Evolutionary conservation across 2,797 vertebrate genomes (phyloP).

Genomic region (Falco columbarius): DNA sequence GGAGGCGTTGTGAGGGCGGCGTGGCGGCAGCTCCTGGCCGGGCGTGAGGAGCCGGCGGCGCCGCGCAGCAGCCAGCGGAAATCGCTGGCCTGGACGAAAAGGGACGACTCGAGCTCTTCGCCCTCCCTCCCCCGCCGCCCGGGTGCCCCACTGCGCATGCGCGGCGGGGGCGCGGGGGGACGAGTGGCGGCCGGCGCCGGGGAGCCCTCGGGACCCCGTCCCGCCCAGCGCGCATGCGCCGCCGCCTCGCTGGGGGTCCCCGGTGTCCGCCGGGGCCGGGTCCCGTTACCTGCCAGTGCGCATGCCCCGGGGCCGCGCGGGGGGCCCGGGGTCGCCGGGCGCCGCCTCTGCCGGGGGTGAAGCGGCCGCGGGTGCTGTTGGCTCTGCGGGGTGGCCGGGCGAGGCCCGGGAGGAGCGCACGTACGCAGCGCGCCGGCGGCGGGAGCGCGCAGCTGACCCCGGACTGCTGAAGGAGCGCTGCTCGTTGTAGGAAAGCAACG

Average conservation of each 20-base stretch:
- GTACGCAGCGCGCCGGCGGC: not conserved
- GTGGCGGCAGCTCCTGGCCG: not conserved
- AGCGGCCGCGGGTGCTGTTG: not conserved
- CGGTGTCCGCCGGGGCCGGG: not conserved
- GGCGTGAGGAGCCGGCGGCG: not conserved
- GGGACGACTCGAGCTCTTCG: not conserved
- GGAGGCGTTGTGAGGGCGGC: not conserved
- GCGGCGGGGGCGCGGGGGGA: not conserved
- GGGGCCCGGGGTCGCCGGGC: not conserved
- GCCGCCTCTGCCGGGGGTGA: not conserved
- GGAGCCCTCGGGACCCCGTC: not conserved
- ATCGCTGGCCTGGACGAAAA: not conserved
- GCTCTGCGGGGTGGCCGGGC: not conserved
- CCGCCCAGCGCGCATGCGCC: slow-evolving; percentile 43
- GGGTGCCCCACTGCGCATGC: slow-evolving; percentile 57
- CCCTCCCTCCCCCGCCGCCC: not conserved
- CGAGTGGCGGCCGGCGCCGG: not conserved
- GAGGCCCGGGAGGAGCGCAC: not conserved
- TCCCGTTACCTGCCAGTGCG: not conserved
- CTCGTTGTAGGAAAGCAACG: no score
- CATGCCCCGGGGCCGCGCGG: not conserved
- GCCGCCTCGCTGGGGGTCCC: not conserved
- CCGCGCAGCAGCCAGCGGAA: not conserved
- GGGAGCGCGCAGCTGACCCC: not conserved
- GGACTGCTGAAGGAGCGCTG: not conserved